phyloP scores from a whole-genome alignment of 2,113 vertebrate species.

The rat (Rattus norvegicus) region GRCr8 NC_086025.1:59314001-59314500 shows the following conservation, averaged over 20 bases:
- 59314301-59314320: not conserved
- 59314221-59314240: not conserved
- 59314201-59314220: rapidly evolving
- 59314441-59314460: too few species aligned
- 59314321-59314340: not conserved
- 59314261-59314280: not conserved
- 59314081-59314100: not conserved
- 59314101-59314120: not conserved
- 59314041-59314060: not conserved
- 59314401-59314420: not conserved
- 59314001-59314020: not conserved
- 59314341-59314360: not conserved
- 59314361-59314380: not conserved
- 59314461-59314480: too few species aligned
- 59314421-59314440: not conserved
- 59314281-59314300: not conserved
- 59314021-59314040: not conserved
- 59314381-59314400: not conserved
- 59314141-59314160: not conserved
- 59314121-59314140: not conserved
- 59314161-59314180: not conserved
- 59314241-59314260: not conserved
- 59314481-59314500: too few species aligned
- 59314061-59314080: not conserved
- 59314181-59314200: too few species aligned